Evolutionary conservation across 2,888 invertebrate species (phyloP), one percentile per base, ranked within the genome.

Genomic region (Caenorhabditis panamensis): DNA sequence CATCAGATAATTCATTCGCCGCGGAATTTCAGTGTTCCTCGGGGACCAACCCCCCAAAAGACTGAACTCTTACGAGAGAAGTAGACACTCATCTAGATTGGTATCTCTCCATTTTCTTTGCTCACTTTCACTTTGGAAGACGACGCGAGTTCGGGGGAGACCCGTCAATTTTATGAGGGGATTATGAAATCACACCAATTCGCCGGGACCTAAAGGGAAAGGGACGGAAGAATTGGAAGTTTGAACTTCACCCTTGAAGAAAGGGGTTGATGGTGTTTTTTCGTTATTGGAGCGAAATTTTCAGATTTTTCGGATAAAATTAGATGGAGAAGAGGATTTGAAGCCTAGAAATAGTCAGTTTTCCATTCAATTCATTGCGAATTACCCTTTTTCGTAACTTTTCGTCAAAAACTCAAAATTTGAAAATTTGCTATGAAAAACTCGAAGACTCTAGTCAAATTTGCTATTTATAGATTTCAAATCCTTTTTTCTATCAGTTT

Each of bases 11-110:
- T 73, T 66, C 66, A 73, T 66, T 22, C 16, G 9, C 8, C 16
- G 13, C 31, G 68, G 58, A 59, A 58, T 68, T 59, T 56, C 53
- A 59, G 63, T 72, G 63, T 72, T 63, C 72, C 64, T 54, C 41
- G 44, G 54, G 71, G 71, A 31, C 61, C 53, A 26, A 59, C n/a
- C n/a, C 4, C 31, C 31, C 31, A 6, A 31, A 9, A 31, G 31
- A 53, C 28, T 62, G 63, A 44, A 62, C 22, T 6, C 1, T 11
- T n/a, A 20, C 13, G 22, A 37, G 59, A 59, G 24, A 59, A 41
- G 59, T 13, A 73, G 73, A 58, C 58, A 64, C 72, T 72, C 73
- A 44, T 73, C 64, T 73, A 73, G 73, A 73, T 73, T 73, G 73
- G 73, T 73, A 73, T 73, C 73, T 69, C 31, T n/a, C 41, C 56